Conservation (phyloP, 2,888 invertebrate species). For the Beris chalybata region DNA sequence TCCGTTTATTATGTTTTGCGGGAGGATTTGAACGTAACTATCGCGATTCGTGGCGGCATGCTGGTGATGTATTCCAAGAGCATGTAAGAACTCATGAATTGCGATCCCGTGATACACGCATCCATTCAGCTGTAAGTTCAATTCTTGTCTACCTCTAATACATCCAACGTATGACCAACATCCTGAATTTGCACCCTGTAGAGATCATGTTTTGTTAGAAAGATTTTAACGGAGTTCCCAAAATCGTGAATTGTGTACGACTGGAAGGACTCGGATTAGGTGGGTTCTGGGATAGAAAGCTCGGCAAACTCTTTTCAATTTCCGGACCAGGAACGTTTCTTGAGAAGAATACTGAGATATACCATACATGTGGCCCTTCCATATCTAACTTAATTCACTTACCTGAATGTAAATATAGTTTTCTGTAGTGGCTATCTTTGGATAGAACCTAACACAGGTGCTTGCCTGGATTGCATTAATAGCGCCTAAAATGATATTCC, state of each 20-base stretch:
- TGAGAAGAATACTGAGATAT: not conserved
- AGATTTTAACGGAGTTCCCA: not conserved
- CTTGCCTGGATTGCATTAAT: slow-evolving; percentile 12
- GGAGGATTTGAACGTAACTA: slow-evolving; percentile 65
- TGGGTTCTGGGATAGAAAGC: not conserved
- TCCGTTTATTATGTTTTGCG: slow-evolving; percentile 66
- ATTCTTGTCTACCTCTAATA: slow-evolving; percentile 54
- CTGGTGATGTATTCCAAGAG: slow-evolving; percentile 75
- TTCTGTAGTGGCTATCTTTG: not conserved
- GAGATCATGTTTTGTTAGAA: not conserved
- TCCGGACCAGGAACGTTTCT: not conserved
- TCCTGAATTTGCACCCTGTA: slow-evolving; percentile 44
- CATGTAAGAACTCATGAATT: slow-evolving; percentile 73
- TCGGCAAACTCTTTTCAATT: not conserved
- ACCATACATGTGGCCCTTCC: not conserved
- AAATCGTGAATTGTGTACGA: not conserved
- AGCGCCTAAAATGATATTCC: slow-evolving; percentile 16
- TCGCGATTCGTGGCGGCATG: slow-evolving; percentile 73
- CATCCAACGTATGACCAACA: slow-evolving; percentile 60
- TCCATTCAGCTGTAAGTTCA: slow-evolving; percentile 56
- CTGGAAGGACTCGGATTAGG: not conserved
- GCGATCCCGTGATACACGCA: slow-evolving; percentile 62
- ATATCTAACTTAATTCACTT: not conserved
- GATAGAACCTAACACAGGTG: slow-evolving; percentile 17
- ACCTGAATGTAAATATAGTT: slow-evolving; percentile 19